Evolutionary conservation across 2,888 invertebrate genomes (phyloP), one percentile per base, ranked within the genome.

Genomic region (Cataglyphis cursor): DNA sequence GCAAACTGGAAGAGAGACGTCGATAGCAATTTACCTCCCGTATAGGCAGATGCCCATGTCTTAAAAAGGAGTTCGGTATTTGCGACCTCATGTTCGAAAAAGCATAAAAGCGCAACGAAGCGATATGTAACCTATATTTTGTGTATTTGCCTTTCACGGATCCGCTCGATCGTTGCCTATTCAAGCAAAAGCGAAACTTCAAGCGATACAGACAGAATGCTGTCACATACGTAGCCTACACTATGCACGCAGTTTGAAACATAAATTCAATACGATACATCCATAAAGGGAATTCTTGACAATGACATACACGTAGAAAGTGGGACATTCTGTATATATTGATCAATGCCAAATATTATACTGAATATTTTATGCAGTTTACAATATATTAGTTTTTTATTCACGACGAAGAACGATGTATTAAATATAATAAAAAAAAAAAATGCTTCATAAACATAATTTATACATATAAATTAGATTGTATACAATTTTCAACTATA

Each of bases 11-110:
- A 76, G 38, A 38, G 59, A 38, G 59, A 57, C 48, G 68, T 82
- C 68, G 70, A 84, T 41, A 76, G 59, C 51, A 44, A 24, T 28
- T 21, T 80, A 89, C 90, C 85, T 90, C 73, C 0, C 83, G 84
- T 84, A 90, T 83, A 35, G 89, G 89, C 51, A 88, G 62, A 48
- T 57, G 57, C 59, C 89, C 90, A 57, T 86, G 57, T 78, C 82
- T 88, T n/a, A 81, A n/a, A 31, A 73, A 76, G 48, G 9, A 0
- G 10, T 65, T 54, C 24, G 18, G 57, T 76, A 82, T 66, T 68
- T 70, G 70, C 70, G 78, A 78, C 78, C 78, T 66, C 65, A 82
- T 72, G 64, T 74, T 78, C 70, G 59, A 78, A 70, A 51, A 70
- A 72, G 72, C 78, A 59, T 72, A 72, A 80, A 72, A 80, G 78